These are phyloP conservation scores for Tetragnatha versicolor DNA, from an alignment of 1,140 invertebrate genomes.

Conservation along the genomic window DNA sequence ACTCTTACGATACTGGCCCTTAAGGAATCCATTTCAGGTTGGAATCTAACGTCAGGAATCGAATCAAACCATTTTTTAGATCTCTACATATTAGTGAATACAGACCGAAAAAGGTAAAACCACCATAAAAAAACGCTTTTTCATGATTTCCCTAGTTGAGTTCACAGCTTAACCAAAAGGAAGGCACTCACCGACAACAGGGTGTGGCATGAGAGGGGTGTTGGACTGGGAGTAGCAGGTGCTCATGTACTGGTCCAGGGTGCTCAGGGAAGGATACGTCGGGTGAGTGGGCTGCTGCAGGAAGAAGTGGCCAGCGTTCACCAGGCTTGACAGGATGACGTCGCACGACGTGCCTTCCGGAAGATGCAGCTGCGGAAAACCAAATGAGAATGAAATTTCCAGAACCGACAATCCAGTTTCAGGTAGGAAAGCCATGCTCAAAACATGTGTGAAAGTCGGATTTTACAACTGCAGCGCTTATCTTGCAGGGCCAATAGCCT, in stretches of 20 bases:
- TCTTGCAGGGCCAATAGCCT: too few species aligned
- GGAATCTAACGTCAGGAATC: too few species aligned
- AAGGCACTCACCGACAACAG: conserved; percentile 64
- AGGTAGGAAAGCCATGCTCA: too few species aligned
- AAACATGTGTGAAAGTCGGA: too few species aligned
- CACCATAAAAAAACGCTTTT: background rate
- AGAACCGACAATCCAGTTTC: too few species aligned
- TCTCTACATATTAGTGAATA: too few species aligned
- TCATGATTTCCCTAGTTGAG: background rate
- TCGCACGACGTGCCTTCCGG: conserved; percentile 93
- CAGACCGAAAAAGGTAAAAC: background rate
- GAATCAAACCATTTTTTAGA: too few species aligned
- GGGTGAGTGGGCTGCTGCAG: conserved; percentile 93
- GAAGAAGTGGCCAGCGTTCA: conserved; percentile 86
- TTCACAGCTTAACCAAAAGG: background rate
- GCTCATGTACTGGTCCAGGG: conserved; percentile 74
- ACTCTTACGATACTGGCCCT: too few species aligned
- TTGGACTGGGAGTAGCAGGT: conserved; percentile 65
- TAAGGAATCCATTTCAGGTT: too few species aligned
- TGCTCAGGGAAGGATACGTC: conserved; percentile 79
- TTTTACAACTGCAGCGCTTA: too few species aligned
- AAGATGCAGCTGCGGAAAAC: conserved; percentile 75
- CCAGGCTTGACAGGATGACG: conserved; percentile 82
- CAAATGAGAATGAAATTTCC: too few species aligned
- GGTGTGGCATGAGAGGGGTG: conserved; percentile 67